Base-by-base conservation (phyloP, 2,888 invertebrate species). In the Troides oblongomaculatus region DNA sequence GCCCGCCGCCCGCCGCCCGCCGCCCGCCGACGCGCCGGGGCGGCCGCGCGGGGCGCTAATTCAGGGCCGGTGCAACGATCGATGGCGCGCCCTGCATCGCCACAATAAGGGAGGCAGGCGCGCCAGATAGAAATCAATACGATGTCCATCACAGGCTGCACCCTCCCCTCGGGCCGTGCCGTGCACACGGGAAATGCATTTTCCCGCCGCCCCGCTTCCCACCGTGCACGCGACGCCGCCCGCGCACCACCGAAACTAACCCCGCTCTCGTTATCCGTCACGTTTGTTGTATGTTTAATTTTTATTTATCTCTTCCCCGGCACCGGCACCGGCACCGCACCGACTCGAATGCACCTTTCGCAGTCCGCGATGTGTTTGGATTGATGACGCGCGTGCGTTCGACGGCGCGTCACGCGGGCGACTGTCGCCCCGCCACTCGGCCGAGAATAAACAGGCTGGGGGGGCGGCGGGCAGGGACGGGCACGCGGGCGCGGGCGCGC, bases 101-200 rank as follows among this genome's bases (percentile, higher is more conserved):
- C 87, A 88, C 90, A 86, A 88, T 85, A 87, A 87, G 90, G 90
- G 91, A 90, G 90, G 90, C 90, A 90, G 90, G 90, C 90, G 91
- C 90, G 92, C 81, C 92, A 92, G 92, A 92, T 92, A 92, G 90
- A 92, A 92, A 93, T 93, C 93, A 90, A 93, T 93, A 93, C 92
- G 90, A 88, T 92, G 93, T 93, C 93, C 93, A 93, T 91, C 93
- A 93, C 92, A 91, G 91, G 91, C 90, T 93, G 93, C 93, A 93
- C 93, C 93, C 90, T 93, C 93, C 93, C 94, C 93, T 92, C 93
- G 92, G 89, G 89, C 93, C 90, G 84, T 90, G 90, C 90, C 84
- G 83, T 90, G 90, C 90, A 90, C 89, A 84, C 84, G 85, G 89
- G 84, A 89, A 89, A 89, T 91, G 91, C 92, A 91, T 88, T 88